Evolutionary conservation across 2,797 vertebrate species (phyloP), one percentile per base, ranked within the genome.

Genomic region (Pygocentrus nattereri): DNA sequence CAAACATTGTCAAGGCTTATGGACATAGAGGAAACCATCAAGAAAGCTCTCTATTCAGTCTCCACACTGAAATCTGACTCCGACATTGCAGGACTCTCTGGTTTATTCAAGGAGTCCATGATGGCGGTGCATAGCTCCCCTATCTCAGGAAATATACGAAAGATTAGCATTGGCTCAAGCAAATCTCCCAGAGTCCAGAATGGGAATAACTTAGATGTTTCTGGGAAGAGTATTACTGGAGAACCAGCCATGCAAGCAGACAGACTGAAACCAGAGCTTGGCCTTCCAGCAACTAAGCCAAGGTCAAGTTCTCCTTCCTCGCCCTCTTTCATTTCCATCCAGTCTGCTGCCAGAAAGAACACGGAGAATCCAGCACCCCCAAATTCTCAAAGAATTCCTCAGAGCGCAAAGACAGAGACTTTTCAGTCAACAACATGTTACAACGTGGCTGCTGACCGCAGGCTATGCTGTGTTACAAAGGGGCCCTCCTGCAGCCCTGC

Each of bases 1-100:
- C 97, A 99, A 88, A 99, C 97, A 0, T 91, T 99, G 73, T 95
- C 96, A 52, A 95, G 94, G 88, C 94, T 99, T 41, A 80, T 96
- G 83, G 97, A 98, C 84, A 98, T 99, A 0, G 97, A 99, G 85
- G 95, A 96, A 62, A 93, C 97, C 5, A 97, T 99, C 71, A 97
- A 92, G 84, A 99, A 99, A 88, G 97, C 95, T 10, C 95, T 99
- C 74, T 97, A 90, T 87, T 98, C 97, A 0, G 95, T 98, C 74
- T 99, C 97, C 0, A 95, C 92, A 74, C 92, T 99, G 52, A 97
- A 98, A 88, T 96, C 96, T 2, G 97, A 98, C 65, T 93, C 96
- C 4, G 96, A 96, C 52, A 95, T 96, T 0, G 90, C 87, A 54
- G 94, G 95, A 30, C 93, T 96, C 72, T 96, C 97, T 0, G 92